Evolutionary conservation across 1,140 invertebrate species (phyloP).

Genomic region (Drosophila malerkotliana): DNA sequence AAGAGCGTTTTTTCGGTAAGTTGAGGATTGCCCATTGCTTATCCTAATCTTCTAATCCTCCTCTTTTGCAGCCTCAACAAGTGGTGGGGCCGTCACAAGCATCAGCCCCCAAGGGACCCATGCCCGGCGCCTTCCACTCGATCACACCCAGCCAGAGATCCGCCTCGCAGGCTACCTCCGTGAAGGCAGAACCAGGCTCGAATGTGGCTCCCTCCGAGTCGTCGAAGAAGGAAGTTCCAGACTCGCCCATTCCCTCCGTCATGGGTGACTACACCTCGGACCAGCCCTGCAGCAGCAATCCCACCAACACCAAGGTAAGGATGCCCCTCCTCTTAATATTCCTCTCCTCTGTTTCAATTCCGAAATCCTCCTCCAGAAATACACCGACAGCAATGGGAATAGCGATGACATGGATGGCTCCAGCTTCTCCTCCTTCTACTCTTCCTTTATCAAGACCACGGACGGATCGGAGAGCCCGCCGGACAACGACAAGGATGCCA

Average conservation of each 20-base stretch:
- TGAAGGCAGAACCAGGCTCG: conserved; percentile 87
- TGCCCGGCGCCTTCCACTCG: conserved; percentile 73
- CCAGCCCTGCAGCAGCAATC: conserved; percentile 42
- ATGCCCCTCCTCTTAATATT: background rate
- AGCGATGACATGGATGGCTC: conserved; percentile 84
- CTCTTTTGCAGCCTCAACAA: conserved; percentile 42
- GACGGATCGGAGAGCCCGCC: conserved; percentile 78
- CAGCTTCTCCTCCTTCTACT: conserved; percentile 86
- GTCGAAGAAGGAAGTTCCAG: conserved; percentile 85
- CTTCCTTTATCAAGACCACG: conserved; percentile 86
- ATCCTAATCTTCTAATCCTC: background rate
- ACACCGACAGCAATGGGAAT: conserved; percentile 81
- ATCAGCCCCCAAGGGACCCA: conserved; percentile 25
- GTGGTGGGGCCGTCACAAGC: conserved; percentile 46
- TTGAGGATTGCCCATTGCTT: background rate
- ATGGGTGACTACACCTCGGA: conserved; percentile 63
- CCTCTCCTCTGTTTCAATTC: background rate
- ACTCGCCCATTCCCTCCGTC: conserved; percentile 83
- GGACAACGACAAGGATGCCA: conserved; percentile 75
- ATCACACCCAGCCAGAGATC: conserved; percentile 80
- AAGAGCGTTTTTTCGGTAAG: conserved; percentile 61
- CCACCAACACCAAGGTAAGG: conserved; percentile 42
- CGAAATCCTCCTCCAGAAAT: conserved; percentile 41
- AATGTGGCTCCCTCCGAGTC: conserved; percentile 85
- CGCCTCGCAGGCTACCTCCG: conserved; percentile 86